Evolutionary conservation across 1,140 invertebrate genomes (phyloP), one percentile per base, ranked within the genome.

Genomic region (Macrocentrus cingulum): DNA sequence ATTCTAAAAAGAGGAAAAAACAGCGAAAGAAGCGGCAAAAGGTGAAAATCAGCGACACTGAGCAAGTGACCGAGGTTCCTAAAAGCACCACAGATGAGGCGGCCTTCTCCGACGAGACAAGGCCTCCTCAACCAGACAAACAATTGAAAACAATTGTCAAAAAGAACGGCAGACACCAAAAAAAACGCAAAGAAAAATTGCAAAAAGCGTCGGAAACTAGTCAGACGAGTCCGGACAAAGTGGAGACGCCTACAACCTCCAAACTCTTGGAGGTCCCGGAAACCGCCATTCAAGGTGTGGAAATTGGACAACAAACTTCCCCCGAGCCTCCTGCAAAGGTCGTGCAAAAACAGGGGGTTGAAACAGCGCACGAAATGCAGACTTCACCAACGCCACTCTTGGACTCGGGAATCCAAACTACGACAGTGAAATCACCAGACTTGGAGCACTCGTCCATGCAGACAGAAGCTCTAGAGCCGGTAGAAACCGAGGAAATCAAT

Each of bases 11-110:
- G 81, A 52, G 71, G 41, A 82, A 78, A 46, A 76, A 74, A 25
- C 83, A 80, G 61, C 85, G 83, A 64, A 85, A 83, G 61, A 80
- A 73, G 22, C 82, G 80, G 50, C 83, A 84, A 61, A 83, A 82
- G 32, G 25, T 81, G 11, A 70, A 75, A 42, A 69, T 74, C 23
- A 67, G n/a, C n/a, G n/a, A 72, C 2, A 70, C 74, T 3, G 22
- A 73, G 2, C 71, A 78, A 3, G 15, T 42, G 3, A 63, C 67
- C 0, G 72, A 76, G 25, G 25, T 70, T 2, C 67, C 69, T 4
- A 75, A 69, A 37, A 71, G 68, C 18, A 75, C 66, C 1, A 66
- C 67, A 0, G 72, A 74, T 32, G 74, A 79, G 52, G 65, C 7
- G n/a, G 45, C 23, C n/a, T 46, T 66, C 32, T 48, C 60, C 0